Base-by-base conservation (phyloP, 2,113 vertebrate species). In the Prinia subflava region DNA sequence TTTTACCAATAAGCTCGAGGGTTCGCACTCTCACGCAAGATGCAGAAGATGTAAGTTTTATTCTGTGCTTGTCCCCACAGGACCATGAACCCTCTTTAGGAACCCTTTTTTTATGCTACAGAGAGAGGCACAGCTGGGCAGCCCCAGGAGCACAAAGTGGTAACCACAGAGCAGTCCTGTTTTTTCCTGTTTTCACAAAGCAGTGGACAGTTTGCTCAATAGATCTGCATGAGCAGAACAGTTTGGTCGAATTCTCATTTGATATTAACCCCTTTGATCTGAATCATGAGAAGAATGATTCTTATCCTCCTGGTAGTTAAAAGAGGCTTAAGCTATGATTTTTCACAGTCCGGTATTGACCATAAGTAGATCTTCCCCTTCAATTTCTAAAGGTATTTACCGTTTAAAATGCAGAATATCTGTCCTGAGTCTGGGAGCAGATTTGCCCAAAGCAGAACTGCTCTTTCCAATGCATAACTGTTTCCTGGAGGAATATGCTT, bases 21-120 rank as follows among this genome's bases (percentile, higher is more conserved):
- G 49, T 42, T 85, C 50, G 15, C 1, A 2, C 24, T 46, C 31
- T 83, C 49, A 39, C 0, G 0, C 62, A 41, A 57, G 49, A n/a
- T 50, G 22, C 50, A 80, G 82, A 68, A 79, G 13, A 62, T 35
- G 9, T 64, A 49, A 25, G 56, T 56, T 87, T 73, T 80, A 25
- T 57, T 64, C 41, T 10, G 0, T 60, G 5, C 25, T 31, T 68
- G 19, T 49, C 30, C 39, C 14, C 2, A 0, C 16, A 83, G 67
- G 10, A 73, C 35, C 30, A 10, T 33, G 39, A 63, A 39, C 46
- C 15, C 65, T 68, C 33, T 63, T 21, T 27, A 82, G 30, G 52
- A 93, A 5, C 33, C 7, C 24, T 44, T 55, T 37, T 55, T 37
- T 79, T 50, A 5, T 44, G 27, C 73, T 56, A 20, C 35, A 75